These are phyloP conservation scores for Anthophora plumipes DNA, from an alignment of 2,888 invertebrate genomes.

Conservation along the genomic window DNA sequence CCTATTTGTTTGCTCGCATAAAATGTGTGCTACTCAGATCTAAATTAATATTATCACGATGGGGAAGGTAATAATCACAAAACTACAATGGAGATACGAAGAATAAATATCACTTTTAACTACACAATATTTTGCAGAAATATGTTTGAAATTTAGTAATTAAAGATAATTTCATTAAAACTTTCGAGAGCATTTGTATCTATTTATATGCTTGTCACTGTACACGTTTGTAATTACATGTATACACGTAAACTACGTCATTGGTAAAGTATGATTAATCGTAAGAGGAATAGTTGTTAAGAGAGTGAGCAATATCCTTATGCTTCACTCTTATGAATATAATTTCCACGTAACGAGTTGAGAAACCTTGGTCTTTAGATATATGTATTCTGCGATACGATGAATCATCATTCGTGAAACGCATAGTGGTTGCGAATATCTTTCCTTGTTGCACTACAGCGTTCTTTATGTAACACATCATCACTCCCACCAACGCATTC, in stretches of 20 bases:
- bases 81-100: too few relatives aligned
- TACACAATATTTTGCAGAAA: too few relatives aligned
- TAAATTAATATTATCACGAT: too few relatives aligned
- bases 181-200: too few relatives aligned
- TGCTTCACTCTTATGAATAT: neutral
- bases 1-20: too few relatives aligned
- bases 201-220: too few relatives aligned
- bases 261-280: neutral
- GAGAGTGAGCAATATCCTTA: constrained; percentile 13
- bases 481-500: constrained; percentile 7
- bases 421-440: neutral
- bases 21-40: too few relatives aligned
- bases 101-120: too few relatives aligned
- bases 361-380: neutral
- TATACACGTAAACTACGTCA: neutral
- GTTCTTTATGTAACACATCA: constrained; percentile 30
- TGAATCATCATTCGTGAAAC: constrained; percentile 29
- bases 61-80: too few relatives aligned
- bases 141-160: too few relatives aligned
- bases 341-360: neutral
- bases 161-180: too few relatives aligned
- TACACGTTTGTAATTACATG: neutral
- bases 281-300: constrained; percentile 16
- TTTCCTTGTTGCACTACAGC: constrained; percentile 7
- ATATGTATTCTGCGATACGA: neutral